Percentiles rank a stretch among this genome's conserved stretches.
These are phyloP conservation scores for Bombylius discolor DNA, from an alignment of 2,888 invertebrate genomes.

Conservation along the genomic window DNA sequence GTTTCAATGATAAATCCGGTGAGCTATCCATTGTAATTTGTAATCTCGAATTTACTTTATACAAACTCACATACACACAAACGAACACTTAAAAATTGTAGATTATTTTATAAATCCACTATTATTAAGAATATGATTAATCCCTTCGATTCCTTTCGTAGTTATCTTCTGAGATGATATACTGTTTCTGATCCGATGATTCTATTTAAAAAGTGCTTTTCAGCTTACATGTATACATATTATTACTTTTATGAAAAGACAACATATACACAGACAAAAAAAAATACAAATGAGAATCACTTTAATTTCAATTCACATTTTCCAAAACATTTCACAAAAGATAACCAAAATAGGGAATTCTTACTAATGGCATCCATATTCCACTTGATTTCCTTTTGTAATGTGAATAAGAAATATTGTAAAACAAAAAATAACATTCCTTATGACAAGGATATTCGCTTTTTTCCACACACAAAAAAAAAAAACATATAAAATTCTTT, in stretches of 20 bases:
- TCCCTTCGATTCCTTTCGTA: too few relatives aligned
- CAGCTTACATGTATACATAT: too few relatives aligned
- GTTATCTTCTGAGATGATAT: background rate
- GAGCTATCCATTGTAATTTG: slow-evolving; percentile 52
- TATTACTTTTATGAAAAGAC: too few relatives aligned
- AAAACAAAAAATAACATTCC: too few relatives aligned
- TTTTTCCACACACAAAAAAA: background rate
- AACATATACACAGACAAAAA: background rate
- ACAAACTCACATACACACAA: too few relatives aligned
- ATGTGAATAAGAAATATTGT: too few relatives aligned
- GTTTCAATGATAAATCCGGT: slow-evolving; percentile 71
- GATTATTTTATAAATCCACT: too few relatives aligned
- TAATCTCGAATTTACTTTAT: background rate
- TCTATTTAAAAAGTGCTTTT: background rate
- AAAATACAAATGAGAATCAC: background rate
- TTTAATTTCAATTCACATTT: background rate
- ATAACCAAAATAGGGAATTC: background rate
- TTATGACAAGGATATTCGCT: too few relatives aligned
- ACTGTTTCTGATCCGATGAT: background rate
- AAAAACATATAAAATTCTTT: too few relatives aligned
- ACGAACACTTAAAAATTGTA: too few relatives aligned
- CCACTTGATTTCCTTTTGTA: background rate
- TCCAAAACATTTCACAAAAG: background rate
- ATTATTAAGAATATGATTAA: too few relatives aligned
- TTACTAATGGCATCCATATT: background rate